Base-by-base conservation (phyloP, 2,888 invertebrate genomes). In the Tetropium fuscum region DNA sequence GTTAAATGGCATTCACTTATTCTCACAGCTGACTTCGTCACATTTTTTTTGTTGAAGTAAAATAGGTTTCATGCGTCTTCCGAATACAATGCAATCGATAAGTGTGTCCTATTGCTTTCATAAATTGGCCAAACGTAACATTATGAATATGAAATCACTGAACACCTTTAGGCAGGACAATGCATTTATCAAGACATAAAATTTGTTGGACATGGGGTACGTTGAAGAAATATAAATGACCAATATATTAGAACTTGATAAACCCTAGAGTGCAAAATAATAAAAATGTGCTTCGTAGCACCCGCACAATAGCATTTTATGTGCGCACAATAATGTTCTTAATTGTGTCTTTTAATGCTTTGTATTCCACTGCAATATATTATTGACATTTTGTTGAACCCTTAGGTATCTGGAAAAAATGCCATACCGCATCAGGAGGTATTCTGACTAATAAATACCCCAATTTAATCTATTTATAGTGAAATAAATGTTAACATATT, bases 61-160 rank as follows among this genome's bases (percentile, higher is more conserved):
- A 59, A 58, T 64, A 53, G 75, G 70, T 74, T 75, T 74, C 64
- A 73, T 72, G 72, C 69, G 59, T 66, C 61, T 69, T 68, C 58
- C 44, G 54, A 36, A 43, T 47, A 70, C 71, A 72, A 71, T 69
- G 56, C 60, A 10, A 38, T 22, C 55, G 60, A 71, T 72, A 73
- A 73, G 74, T 74, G 74, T 74, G 73, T 67, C 71, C 59, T 63
- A 60, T 63, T 60, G 61, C 66, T 65, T 60, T 64, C 43, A 44
- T 47, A 53, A 34, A 45, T 59, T 16, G 44, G 15, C 44, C 1
- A 4, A 49, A 25, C 38, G 1, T 16, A 47, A 18, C 19, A 16
- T 13, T 48, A 15, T 48, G 48, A 36, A 48, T 49, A 38, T 10
- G 38, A n/a, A 15, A 44, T 27, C 15, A 11, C 2, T 13, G 44